Evolutionary conservation across 2,113 vertebrate genomes (phyloP), one percentile per base, ranked within the genome.

Genomic region (Callaeas wilsoni): DNA sequence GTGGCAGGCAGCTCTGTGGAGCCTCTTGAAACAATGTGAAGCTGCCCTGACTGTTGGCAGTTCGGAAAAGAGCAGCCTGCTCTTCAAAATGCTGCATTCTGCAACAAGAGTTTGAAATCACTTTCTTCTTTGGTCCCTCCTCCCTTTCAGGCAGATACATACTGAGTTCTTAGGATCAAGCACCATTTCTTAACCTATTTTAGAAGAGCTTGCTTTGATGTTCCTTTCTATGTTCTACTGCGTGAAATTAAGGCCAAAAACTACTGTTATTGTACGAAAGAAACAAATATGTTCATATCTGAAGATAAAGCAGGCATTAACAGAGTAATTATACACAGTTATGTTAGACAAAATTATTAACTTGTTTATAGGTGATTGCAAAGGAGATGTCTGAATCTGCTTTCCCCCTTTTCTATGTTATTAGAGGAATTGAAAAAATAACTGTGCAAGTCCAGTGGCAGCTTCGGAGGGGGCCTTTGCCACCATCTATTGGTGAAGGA

Each of bases 401-500:
- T 21, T 52, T 81, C 17, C 17, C 5, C 35, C 16, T 71, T 84
- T 94, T 71, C 11, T 35, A 9, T 25, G 41, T 65, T 74, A 25
- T 52, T 16, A 37, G 42, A 37, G 25, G 15, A 39, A 52, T 81
- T 71, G 67, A 4, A 56, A 75, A 80, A 47, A 56, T 39, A 92
- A 44, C 32, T 26, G 16, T 79, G 22, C 26, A 57, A 65, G 49
- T 75, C 87, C 69, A 57, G 49, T 77, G 91, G 84, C 53, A 89
- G 89, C 91, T 93, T 92, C 4, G 70, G 70, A 94, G 84, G 96
- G 95, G 91, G 56, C 69, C 91, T 96, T 91, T 97, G 84, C 94
- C 95, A 96, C 94, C 91, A 96, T 94, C 95, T 96, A 91, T 96
- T 92, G 94, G 94, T 94, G 93, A 94, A 81, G 7, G 21, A 78